phyloP scores from a whole-genome alignment of 2,113 vertebrate species.

The Pygoscelis antarcticus region DNA sequence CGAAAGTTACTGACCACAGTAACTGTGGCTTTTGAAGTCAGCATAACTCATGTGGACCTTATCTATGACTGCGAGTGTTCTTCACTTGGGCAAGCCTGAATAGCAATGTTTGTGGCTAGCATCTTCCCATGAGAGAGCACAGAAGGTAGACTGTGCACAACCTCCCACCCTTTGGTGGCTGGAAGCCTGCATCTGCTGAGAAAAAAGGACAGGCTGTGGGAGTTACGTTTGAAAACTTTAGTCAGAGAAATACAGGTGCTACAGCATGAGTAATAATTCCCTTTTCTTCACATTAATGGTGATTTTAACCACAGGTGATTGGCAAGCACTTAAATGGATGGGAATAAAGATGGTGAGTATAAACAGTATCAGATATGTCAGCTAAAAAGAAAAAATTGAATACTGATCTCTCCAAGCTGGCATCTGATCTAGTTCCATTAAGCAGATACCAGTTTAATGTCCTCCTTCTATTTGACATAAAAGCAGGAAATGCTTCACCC shows the following conservation, averaged over 20 bases:
- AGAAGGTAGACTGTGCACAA: background rate
- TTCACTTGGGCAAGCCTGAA: background rate
- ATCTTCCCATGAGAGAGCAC: background rate
- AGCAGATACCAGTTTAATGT: background rate
- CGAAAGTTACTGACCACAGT: background rate
- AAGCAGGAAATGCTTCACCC: background rate
- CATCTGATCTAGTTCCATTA: background rate
- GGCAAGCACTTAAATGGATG: background rate
- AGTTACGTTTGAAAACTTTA: background rate
- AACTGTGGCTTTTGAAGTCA: background rate
- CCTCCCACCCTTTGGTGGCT: background rate
- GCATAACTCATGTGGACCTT: background rate
- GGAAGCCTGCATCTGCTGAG: background rate
- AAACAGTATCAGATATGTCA: background rate
- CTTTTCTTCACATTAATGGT: background rate
- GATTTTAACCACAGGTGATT: background rate
- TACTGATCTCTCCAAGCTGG: background rate
- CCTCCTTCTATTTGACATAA: background rate
- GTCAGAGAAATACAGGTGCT: background rate
- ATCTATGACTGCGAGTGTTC: background rate
- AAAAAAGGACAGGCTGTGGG: background rate
- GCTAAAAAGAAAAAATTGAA: background rate
- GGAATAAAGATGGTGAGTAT: background rate
- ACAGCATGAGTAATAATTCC: background rate
- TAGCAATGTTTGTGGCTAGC: background rate